Evolutionary conservation across 2,888 invertebrate species (phyloP).

Genomic region (Ryuthela nishihirai): DNA sequence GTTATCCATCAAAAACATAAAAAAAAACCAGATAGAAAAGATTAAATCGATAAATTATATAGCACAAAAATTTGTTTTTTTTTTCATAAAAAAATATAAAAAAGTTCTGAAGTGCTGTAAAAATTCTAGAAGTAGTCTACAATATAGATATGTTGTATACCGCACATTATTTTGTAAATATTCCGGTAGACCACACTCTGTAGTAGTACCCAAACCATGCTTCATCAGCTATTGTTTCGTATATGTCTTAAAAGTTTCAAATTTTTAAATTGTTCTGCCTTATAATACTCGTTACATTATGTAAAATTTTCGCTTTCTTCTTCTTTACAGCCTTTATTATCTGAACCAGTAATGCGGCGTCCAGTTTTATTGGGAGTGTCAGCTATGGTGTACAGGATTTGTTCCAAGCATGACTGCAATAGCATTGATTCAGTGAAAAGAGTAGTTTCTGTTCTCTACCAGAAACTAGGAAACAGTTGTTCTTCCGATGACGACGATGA

Average conservation of each 20-base stretch:
- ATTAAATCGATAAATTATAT: too few species aligned
- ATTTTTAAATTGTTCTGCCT: neutral
- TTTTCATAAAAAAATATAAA: too few species aligned
- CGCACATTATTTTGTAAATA: too few species aligned
- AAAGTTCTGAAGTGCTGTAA: too few species aligned
- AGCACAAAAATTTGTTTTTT: too few species aligned
- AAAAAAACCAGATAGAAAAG: too few species aligned
- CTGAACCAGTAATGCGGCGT: constrained; percentile 1
- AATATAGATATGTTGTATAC: too few species aligned
- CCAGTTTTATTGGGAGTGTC: constrained; percentile 35
- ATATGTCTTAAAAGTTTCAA: neutral
- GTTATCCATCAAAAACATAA: too few species aligned
- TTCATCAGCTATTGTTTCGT: too few species aligned
- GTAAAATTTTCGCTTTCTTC: neutral
- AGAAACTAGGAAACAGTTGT: constrained; percentile 11
- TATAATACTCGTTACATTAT: neutral
- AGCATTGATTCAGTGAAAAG: constrained; percentile 3
- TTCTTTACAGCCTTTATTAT: constrained; percentile 12
- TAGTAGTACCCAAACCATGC: too few species aligned
- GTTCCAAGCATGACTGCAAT: constrained; percentile 1
- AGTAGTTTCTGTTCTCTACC: constrained; percentile 6
- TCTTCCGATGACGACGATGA: constrained; percentile 8
- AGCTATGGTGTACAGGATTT: constrained; percentile 33
- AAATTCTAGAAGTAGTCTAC: too few species aligned
- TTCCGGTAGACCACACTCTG: too few species aligned